Evolutionary conservation across 2,797 vertebrate genomes (phyloP).

Genomic region (Coregonus sp.): DNA sequence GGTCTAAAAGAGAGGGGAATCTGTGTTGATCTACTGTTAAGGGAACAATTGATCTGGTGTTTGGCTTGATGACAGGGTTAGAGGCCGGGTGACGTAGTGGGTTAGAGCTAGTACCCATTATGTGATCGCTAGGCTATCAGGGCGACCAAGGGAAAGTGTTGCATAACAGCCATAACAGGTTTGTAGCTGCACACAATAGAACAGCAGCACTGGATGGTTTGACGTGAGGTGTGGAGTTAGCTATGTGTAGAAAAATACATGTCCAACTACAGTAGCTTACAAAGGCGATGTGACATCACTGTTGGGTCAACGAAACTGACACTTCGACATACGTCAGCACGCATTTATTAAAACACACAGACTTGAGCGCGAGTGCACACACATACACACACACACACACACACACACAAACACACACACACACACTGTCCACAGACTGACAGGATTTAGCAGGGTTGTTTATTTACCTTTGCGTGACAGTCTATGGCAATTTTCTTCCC

Average conservation of each 20-base stretch:
- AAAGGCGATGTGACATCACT: background rate
- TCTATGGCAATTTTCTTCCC: constrained; percentile 32
- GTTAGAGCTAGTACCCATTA: constrained; percentile 47
- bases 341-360: no score
- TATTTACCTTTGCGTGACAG: constrained; percentile 24
- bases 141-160: constrained; percentile 57
- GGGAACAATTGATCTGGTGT: constrained; percentile 75
- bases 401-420: constrained; percentile 22
- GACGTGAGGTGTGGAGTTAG: background rate
- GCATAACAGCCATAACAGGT: constrained; percentile 68
- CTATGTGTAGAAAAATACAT: background rate
- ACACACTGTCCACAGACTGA: constrained; percentile 28
- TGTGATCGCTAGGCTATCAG: constrained; percentile 60
- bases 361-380: no score
- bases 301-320: background rate
- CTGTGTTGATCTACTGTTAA: constrained; percentile 69
- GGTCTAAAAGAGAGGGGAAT: constrained; percentile 71
- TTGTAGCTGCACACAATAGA: constrained; percentile 29
- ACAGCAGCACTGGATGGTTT: constrained; percentile 17
- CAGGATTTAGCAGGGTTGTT: constrained; percentile 40
- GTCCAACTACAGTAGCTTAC: background rate
- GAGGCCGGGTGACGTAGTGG: constrained; percentile 45
- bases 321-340: background rate
- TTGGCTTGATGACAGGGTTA: constrained; percentile 72
- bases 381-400: background rate